Evolutionary conservation across 2,797 vertebrate species (phyloP).

Genomic region (Channallabes apus): DNA sequence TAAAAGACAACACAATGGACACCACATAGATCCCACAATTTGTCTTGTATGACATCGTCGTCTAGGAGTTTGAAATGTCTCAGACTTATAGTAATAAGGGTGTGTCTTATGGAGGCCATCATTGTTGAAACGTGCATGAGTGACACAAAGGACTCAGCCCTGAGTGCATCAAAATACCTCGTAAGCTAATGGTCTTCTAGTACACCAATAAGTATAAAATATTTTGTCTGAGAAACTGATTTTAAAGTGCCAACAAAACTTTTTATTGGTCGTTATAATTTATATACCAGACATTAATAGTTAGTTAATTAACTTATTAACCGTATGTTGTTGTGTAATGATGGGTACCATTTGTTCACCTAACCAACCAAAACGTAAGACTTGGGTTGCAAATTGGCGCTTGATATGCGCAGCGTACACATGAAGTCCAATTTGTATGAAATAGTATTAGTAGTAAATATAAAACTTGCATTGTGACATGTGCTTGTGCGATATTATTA

Average conservation of each 20-base stretch:
- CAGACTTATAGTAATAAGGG: neutral
- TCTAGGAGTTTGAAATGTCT: neutral
- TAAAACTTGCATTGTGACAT: neutral
- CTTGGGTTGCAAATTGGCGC: neutral
- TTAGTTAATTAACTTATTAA: neutral
- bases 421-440: neutral
- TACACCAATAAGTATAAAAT: neutral
- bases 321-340: too few relatives aligned
- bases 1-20: neutral
- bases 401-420: neutral
- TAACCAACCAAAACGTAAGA: neutral
- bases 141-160: neutral
- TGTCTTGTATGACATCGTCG: neutral
- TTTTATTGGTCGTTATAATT: neutral
- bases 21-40: neutral
- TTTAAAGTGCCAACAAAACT: neutral
- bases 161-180: neutral
- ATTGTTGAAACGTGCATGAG: slow-evolving; percentile 15
- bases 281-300: neutral
- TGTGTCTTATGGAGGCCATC: neutral
- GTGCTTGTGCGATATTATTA: too few relatives aligned
- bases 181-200: neutral
- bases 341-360: neutral
- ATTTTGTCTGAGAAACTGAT: neutral
- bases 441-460: neutral